These are phyloP conservation scores for Oikopleura albicans DNA, from an alignment of 23 tunicate genomes.

Conservation along the genomic window DNA sequence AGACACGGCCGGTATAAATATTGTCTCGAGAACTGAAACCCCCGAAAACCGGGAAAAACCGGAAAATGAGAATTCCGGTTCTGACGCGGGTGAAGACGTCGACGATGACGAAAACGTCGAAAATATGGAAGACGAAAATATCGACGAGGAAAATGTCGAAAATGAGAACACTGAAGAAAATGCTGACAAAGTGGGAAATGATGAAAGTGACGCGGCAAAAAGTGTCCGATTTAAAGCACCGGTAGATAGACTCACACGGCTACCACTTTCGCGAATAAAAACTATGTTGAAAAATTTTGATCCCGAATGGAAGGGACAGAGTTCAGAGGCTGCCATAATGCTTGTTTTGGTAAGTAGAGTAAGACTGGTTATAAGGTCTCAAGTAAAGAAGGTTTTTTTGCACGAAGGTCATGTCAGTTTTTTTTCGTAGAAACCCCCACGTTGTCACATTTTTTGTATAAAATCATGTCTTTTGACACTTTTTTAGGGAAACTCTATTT, in stretches of 20 bases:
- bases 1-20: background rate
- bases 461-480: too few relatives aligned
- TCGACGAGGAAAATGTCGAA: background rate
- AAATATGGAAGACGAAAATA: background rate
- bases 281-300: background rate
- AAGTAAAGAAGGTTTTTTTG: too few relatives aligned
- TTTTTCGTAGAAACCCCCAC: too few relatives aligned
- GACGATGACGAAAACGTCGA: background rate
- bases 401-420: too few relatives aligned
- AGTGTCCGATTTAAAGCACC: too few relatives aligned
- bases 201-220: background rate
- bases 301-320: background rate
- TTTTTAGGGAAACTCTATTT: too few relatives aligned
- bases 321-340: background rate
- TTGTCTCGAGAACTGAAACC: too few relatives aligned
- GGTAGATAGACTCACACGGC: background rate
- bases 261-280: background rate
- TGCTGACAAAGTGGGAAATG: background rate
- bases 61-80: background rate
- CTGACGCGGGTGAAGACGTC: background rate
- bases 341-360: background rate
- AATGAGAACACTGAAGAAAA: background rate
- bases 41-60: too few relatives aligned
- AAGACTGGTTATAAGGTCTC: too few relatives aligned
- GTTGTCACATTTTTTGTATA: too few relatives aligned